phyloP scores from a whole-genome alignment of 2,888 invertebrate genomes.

The Lomographa bimaculata region DNA sequence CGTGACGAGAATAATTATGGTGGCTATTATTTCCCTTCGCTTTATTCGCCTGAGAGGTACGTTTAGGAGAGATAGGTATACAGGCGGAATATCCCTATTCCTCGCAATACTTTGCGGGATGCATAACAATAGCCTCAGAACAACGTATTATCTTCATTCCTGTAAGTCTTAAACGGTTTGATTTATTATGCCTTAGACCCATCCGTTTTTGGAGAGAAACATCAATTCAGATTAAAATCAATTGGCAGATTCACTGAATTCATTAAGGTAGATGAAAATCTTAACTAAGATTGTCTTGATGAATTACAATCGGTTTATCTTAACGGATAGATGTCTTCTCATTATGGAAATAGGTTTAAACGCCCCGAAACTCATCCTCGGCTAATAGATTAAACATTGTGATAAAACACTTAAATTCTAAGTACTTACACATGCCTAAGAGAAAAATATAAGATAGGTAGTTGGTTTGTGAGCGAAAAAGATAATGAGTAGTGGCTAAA shows the following conservation, averaged over 20 bases:
- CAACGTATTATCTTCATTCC: slow-evolving; percentile 29
- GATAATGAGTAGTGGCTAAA: too few species aligned
- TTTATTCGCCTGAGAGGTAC: slow-evolving; percentile 19
- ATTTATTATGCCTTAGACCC: slow-evolving; percentile 24
- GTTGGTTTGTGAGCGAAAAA: too few species aligned
- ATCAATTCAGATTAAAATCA: slow-evolving; percentile 20
- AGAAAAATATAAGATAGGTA: too few species aligned
- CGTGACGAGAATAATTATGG: slow-evolving; percentile 35
- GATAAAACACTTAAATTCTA: too few species aligned
- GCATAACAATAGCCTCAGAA: slow-evolving; percentile 34
- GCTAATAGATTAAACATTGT: too few species aligned
- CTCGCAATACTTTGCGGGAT: slow-evolving; percentile 32
- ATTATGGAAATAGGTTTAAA: too few species aligned
- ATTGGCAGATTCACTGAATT: slow-evolving; percentile 18
- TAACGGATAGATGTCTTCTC: background rate
- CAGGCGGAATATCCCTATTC: slow-evolving; percentile 32
- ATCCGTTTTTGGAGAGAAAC: slow-evolving; percentile 16
- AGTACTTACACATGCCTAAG: too few species aligned
- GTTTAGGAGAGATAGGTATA: slow-evolving; percentile 12
- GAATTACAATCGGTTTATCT: slow-evolving; percentile 7
- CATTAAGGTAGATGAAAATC: slow-evolving; percentile 19
- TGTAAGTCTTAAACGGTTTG: slow-evolving; percentile 32
- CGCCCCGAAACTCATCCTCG: too few species aligned
- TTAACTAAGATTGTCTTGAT: slow-evolving; percentile 9
- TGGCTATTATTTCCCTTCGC: slow-evolving; percentile 23